Percentiles rank a stretch among this genome's conserved stretches.
These are phyloP conservation scores for Astur gentilis DNA, from an alignment of 2,113 vertebrate genomes.

Conservation along the genomic window DNA sequence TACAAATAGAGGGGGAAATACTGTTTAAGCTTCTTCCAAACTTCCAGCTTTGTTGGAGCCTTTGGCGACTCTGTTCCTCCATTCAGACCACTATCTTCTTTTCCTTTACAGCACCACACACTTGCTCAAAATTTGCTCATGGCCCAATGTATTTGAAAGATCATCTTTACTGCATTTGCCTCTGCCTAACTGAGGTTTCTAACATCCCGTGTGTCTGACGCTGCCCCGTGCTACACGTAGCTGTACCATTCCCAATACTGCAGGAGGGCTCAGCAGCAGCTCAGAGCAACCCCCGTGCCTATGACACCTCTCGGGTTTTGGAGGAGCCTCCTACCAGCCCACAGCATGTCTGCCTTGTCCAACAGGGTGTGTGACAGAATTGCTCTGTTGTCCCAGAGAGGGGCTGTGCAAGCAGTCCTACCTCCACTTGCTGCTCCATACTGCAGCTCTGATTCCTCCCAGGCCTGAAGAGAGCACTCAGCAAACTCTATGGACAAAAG, in stretches of 20 bases:
- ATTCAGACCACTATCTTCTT: background rate
- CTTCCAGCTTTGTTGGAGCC: background rate
- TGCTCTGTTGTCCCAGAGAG: background rate
- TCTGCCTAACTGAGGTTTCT: background rate
- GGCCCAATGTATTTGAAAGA: background rate
- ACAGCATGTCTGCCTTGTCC: background rate
- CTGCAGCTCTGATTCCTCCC: background rate
- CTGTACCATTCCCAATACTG: accelerated
- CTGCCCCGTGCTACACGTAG: background rate
- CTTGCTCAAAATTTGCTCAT: background rate
- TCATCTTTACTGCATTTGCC: background rate
- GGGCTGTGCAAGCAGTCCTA: background rate
- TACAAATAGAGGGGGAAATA: background rate
- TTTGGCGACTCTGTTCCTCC: background rate
- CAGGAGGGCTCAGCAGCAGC: background rate
- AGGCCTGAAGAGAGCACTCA: background rate
- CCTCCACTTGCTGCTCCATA: background rate
- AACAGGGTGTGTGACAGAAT: background rate
- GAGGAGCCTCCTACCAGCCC: background rate
- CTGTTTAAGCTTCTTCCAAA: background rate
- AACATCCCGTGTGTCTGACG: accelerated
- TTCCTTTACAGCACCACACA: background rate
- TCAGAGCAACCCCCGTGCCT: background rate
- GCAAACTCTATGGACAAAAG: background rate
- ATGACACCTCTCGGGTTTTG: background rate